These are phyloP conservation scores for Serripes groenlandicus DNA, from an alignment of 2,888 invertebrate genomes.

Conservation along the genomic window DNA sequence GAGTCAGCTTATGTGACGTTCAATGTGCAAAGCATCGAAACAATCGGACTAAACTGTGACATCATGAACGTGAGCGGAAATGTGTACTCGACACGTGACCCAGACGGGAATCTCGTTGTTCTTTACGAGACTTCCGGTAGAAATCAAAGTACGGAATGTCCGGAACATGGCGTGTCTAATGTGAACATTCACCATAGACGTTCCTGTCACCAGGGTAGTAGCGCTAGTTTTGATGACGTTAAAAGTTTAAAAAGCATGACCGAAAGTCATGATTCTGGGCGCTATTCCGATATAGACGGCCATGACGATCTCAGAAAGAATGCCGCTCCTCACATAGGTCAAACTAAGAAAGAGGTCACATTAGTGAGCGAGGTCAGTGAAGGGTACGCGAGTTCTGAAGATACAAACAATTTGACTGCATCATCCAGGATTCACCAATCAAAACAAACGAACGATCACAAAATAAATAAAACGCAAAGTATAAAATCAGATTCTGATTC, in stretches of 20 bases:
- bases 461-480: too few species aligned
- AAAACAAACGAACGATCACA: background rate
- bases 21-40: slow-evolving; percentile 72
- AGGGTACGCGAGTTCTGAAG: slow-evolving; percentile 51
- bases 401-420: slow-evolving; percentile 9
- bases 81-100: slow-evolving; percentile 72
- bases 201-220: background rate
- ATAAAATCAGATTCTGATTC: too few species aligned
- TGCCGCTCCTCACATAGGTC: background rate
- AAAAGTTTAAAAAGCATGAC: slow-evolving; percentile 68
- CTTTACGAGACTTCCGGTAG: slow-evolving; percentile 64
- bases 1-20: slow-evolving; percentile 74
- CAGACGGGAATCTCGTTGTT: slow-evolving; percentile 78
- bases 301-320: slow-evolving; percentile 14
- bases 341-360: background rate
- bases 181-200: background rate
- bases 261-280: slow-evolving; percentile 78
- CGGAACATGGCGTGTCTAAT: background rate
- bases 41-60: slow-evolving; percentile 50
- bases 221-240: slow-evolving; percentile 17
- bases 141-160: background rate
- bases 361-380: slow-evolving; percentile 35
- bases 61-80: slow-evolving; percentile 57
- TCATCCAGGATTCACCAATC: background rate
- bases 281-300: slow-evolving; percentile 75